Base-by-base conservation (phyloP, 2,888 invertebrate genomes). In the Ophraella communa region DNA sequence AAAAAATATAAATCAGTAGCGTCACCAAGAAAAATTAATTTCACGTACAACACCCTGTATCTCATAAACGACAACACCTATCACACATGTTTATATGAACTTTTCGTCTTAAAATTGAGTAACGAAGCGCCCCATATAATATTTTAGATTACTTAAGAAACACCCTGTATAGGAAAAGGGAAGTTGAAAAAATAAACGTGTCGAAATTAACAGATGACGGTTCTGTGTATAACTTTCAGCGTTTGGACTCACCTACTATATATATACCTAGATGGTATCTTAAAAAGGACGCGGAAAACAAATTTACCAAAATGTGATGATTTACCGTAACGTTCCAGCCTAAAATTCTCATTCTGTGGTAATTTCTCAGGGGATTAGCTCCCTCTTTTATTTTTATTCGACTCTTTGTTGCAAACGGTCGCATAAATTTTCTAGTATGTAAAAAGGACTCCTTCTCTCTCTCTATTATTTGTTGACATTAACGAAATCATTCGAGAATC, bases 341-440 rank as follows among this genome's bases (percentile, higher is more conserved):
- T 49, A 56, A 18, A 49, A 56, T 56, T 64, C 61, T 47, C 47
- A 24, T 45, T 45, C 61, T 55, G 39, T 27, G 52, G 65, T 68
- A 68, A 68, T 68, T 68, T 68, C 68, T 68, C 68, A 60, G 51
- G 68, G 67, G 68, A 65, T 63, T 68, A 54, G 52, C 24, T 59
- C 63, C n/a, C n/a, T n/a, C n/a, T n/a, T n/a, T n/a, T n/a, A n/a
- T 68, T 65, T 68, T 68, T 68, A 68, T 68, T 64, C 58, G 57
- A 21, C 61, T 58, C 58, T 68, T 68, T 61, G 65, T 65, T 61
- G 61, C 45, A 57, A 20, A 57, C 53, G 65, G 61, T 57, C 65
- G 23, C 65, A 65, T 65, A 58, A 65, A 65, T 65, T 65, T 23
- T 33, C 47, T 53, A 53, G 62, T 60, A 58, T 52, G 61, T 56